Evolutionary conservation across 1,140 invertebrate species (phyloP).

Genomic region (Lineus longissimus): DNA sequence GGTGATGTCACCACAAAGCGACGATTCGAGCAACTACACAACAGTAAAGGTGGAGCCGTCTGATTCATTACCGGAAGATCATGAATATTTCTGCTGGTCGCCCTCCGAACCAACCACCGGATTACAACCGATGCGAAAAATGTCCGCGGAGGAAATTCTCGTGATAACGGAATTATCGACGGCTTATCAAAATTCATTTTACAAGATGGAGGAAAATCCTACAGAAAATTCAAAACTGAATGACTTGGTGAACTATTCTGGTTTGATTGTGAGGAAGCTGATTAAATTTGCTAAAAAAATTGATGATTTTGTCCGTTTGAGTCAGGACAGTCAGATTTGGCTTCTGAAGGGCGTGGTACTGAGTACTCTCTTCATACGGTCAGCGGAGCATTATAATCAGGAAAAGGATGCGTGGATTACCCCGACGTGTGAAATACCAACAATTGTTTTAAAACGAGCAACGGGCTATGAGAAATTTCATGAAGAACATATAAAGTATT

Average conservation of each 20-base stretch:
- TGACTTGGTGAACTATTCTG: constrained; percentile 52
- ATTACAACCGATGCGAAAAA: background rate
- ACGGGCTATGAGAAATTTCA: constrained; percentile 46
- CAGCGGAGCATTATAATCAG: constrained; percentile 76
- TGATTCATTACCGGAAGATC: too few species aligned
- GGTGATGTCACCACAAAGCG: background rate
- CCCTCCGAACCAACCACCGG: background rate
- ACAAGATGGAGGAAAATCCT: background rate
- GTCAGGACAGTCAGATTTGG: constrained; percentile 82
- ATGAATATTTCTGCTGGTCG: background rate
- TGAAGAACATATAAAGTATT: constrained; percentile 45
- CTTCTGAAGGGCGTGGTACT: constrained; percentile 80
- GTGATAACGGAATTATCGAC: background rate
- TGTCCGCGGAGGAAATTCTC: background rate
- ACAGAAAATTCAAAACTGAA: constrained; percentile 18
- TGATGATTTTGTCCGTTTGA: constrained; percentile 73
- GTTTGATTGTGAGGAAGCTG: constrained; percentile 76
- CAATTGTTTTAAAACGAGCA: constrained; percentile 41
- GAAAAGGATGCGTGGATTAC: constrained; percentile 70
- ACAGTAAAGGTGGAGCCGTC: background rate
- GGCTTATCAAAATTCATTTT: background rate
- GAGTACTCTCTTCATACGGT: constrained; percentile 86
- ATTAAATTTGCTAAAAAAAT: constrained; percentile 90
- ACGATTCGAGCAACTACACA: background rate
- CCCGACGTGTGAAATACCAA: constrained; percentile 35